Evolutionary conservation across 2,113 vertebrate genomes (phyloP).

Genomic region (Atractosteus spatula): DNA sequence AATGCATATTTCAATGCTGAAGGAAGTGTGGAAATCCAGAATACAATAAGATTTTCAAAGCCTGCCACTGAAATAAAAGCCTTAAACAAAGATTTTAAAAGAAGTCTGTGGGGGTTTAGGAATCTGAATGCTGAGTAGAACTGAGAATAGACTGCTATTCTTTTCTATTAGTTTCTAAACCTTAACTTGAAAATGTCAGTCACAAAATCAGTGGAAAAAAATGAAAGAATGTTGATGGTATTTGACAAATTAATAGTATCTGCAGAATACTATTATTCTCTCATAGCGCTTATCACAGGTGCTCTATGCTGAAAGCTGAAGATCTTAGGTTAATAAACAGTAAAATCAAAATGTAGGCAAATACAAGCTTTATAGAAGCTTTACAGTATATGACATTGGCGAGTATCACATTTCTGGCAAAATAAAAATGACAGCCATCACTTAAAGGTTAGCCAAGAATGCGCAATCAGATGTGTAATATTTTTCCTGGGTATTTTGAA

Average conservation of each 20-base stretch:
- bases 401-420: constrained; percentile 54
- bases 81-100: constrained; percentile 62
- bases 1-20: constrained; percentile 44
- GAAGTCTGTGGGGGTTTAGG: constrained; percentile 39
- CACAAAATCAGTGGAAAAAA: constrained; percentile 59
- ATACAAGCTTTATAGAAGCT: constrained; percentile 36
- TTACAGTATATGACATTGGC: constrained; percentile 57
- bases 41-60: constrained; percentile 62
- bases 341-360: constrained; percentile 44
- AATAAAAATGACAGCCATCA: constrained; percentile 66
- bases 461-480: constrained; percentile 44
- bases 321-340: constrained; percentile 60
- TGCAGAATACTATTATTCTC: constrained; percentile 53
- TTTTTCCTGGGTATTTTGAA: too few relatives aligned
- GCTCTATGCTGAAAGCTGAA: constrained; percentile 53
- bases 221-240: constrained; percentile 62
- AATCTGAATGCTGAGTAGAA: constrained; percentile 48
- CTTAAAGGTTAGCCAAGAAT: constrained; percentile 52
- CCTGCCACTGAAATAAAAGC: constrained; percentile 54
- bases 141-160: constrained; percentile 53
- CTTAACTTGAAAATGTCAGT: constrained; percentile 63
- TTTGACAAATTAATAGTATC: constrained; percentile 60
- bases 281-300: constrained; percentile 59
- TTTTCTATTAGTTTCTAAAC: constrained; percentile 50
- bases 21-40: constrained; percentile 56